Percentiles rank a stretch among this genome's conserved stretches.
Conservation (phyloP, 1,140 invertebrate species). For the Lepidurus apus region DNA sequence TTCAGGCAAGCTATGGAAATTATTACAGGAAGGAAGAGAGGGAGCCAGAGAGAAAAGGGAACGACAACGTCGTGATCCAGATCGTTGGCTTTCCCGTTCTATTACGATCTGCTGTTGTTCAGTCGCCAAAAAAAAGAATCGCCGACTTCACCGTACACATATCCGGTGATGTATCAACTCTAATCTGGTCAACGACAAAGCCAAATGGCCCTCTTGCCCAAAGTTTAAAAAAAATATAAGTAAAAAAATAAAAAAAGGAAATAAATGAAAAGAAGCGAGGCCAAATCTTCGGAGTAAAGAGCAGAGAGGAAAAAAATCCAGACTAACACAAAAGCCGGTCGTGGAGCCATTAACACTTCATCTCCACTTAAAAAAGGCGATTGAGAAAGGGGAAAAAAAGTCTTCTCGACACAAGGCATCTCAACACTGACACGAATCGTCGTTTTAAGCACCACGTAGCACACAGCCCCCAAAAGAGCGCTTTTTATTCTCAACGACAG, state of each 20-base stretch:
- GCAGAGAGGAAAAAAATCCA: background rate
- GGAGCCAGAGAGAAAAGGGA: background rate
- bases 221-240: background rate
- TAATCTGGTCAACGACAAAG: conserved; percentile 12
- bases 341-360: too few species aligned
- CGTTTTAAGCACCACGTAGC: too few species aligned
- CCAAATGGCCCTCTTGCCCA: background rate
- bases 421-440: too few species aligned
- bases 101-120: conserved; percentile 1
- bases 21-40: conserved; percentile 17
- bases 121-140: background rate
- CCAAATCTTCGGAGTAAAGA: background rate
- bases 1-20: background rate
- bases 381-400: too few species aligned
- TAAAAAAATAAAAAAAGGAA: background rate
- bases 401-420: too few species aligned
- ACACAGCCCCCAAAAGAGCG: too few species aligned
- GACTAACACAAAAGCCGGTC: background rate
- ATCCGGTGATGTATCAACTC: background rate
- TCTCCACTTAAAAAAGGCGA: background rate
- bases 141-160: background rate
- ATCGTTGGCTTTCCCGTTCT: background rate
- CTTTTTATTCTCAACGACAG: too few species aligned
- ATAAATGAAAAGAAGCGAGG: background rate
- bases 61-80: background rate